A percentile compares a stretch with the other conserved stretches of the same genome.
Evolutionary conservation across 1,140 invertebrate species (phyloP).

Genomic region (Drosophila sulfurigaster): DNA sequence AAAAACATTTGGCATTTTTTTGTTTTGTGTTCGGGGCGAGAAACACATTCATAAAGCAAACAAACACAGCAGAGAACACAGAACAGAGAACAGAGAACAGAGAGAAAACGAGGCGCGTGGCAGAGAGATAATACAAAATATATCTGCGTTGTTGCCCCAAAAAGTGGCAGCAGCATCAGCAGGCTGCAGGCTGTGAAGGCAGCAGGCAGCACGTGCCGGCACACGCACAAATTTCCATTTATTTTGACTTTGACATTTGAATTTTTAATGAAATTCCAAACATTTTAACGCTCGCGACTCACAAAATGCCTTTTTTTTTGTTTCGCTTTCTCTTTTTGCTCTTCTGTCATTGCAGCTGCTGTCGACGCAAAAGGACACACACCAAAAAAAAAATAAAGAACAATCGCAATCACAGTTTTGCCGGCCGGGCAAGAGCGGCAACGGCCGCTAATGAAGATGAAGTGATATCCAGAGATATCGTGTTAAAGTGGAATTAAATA

Average conservation of each 20-base stretch:
- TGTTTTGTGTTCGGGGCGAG: slow-evolving; percentile 6
- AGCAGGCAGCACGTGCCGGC: slow-evolving; percentile 62
- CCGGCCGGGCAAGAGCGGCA: slow-evolving; percentile 27
- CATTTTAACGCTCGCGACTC: slow-evolving; percentile 67
- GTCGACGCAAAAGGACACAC: slow-evolving; percentile 10
- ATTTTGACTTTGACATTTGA: slow-evolving; percentile 81
- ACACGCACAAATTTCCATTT: slow-evolving; percentile 70
- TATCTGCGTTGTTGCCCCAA: slow-evolving; percentile 14
- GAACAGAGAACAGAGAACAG: too few species aligned
- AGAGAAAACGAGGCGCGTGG: slow-evolving; percentile 38
- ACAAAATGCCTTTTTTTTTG: slow-evolving; percentile 49
- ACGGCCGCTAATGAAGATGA: slow-evolving; percentile 75
- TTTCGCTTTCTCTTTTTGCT: slow-evolving; percentile 19
- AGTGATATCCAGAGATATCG: slow-evolving; percentile 66
- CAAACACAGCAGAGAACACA: slow-evolving; percentile 2
- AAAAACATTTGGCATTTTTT: slow-evolving; percentile 27
- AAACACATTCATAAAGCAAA: slow-evolving; percentile 76
- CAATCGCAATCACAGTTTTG: slow-evolving; percentile 33
- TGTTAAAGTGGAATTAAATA: slow-evolving; percentile 76
- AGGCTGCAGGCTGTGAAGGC: too few species aligned
- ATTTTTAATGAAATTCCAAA: slow-evolving; percentile 84
- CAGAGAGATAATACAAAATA: slow-evolving; percentile 55
- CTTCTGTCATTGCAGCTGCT: slow-evolving; percentile 49
- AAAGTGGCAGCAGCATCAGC: background rate
- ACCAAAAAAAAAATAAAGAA: slow-evolving; percentile 16